A percentile compares a stretch with the other conserved stretches of the same genome.
Conservation (phyloP, 2,113 vertebrate genomes). For the Isichthys henryi region DNA sequence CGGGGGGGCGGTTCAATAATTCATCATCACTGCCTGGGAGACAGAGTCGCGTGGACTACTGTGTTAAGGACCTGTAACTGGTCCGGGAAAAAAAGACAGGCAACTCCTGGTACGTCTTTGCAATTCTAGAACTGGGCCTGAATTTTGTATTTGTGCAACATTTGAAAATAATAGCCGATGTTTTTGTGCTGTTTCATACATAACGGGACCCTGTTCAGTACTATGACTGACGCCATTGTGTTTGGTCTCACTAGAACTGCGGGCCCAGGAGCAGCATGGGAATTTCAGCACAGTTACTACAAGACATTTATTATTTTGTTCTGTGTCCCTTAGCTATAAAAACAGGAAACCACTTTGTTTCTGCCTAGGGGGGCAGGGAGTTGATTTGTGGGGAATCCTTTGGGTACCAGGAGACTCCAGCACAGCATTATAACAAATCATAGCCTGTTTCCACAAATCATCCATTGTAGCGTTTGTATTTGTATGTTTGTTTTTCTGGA, state of each 20-base stretch:
- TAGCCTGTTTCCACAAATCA: not conserved
- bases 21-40: conserved; percentile 17
- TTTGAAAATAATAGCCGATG: not conserved
- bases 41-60: not conserved
- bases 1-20: not conserved
- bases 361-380: not conserved
- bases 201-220: not conserved
- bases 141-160: not conserved
- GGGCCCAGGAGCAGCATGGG: not conserved
- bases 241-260: not conserved
- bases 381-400: conserved; percentile 6
- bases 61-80: not conserved
- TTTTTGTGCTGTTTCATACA: conserved; percentile 6
- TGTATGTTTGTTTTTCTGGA: not conserved
- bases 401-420: conserved; percentile 7
- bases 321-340: not conserved
- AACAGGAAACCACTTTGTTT: conserved; percentile 12
- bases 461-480: not conserved
- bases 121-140: not conserved
- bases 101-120: not conserved
- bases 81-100: not conserved
- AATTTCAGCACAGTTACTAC: not conserved
- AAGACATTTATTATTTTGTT: conserved; percentile 15
- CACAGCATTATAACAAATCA: not conserved
- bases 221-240: not conserved